Evolutionary conservation across 2,888 invertebrate genomes (phyloP), one percentile per base, ranked within the genome.

Genomic region (Lucinisca nassula): DNA sequence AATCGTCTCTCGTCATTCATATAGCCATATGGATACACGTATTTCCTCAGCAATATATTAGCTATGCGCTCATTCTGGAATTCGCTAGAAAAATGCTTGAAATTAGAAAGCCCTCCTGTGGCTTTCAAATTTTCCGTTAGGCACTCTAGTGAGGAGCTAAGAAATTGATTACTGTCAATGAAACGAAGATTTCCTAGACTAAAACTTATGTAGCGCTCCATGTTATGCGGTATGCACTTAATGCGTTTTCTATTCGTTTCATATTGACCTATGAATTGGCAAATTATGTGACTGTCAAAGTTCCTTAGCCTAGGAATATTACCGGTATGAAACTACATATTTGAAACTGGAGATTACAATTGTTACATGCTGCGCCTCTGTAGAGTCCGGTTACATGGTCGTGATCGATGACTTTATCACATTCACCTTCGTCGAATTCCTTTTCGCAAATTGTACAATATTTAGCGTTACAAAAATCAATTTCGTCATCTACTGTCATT

Each of bases 361-460:
- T 30, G 35, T 75, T 74, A 61, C 30, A 30, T 1, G 75, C 75
- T 8, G 61, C 40, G 14, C 75, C 74, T 37, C 58, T n/a, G n/a
- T n/a, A n/a, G n/a, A n/a, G n/a, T n/a, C n/a, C n/a, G n/a, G n/a
- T n/a, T n/a, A 74, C 32, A 12, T 72, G 17, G n/a, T 55, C 21
- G 6, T 8, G 6, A 55, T 55, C 55, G 6, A 4, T 55, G 21
- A 4, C 55, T 14, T 14, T 4, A n/a, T 8, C 8, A 14, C 17
- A 14, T 14, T n/a, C n/a, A n/a, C n/a, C n/a, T n/a, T n/a, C n/a
- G n/a, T n/a, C 61, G 30, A 84, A 84, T 24, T 40, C 17, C 45
- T 82, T 70, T 21, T 79, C 21, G 76, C 84, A 88, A 17, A 86
- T 38, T 51, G 79, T 76, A 61, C 89, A 89, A 3, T 79, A 40